Base-by-base conservation (phyloP, 2,797 vertebrate species). In the Sebastolobus alascanus region DNA sequence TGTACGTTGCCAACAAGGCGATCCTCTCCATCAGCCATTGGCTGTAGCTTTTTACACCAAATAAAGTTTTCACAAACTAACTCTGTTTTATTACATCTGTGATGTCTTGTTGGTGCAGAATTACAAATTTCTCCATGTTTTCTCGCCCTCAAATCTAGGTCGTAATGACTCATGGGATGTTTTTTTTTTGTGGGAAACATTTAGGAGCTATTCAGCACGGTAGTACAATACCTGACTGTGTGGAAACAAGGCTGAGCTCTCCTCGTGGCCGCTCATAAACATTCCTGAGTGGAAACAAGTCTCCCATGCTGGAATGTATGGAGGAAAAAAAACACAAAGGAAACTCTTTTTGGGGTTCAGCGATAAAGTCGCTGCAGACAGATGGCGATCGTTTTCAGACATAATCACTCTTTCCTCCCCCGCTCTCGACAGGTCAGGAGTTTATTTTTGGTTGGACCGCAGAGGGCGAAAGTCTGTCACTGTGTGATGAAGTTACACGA, bases 271-370 rank as follows among this genome's bases (percentile, higher is more conserved):
- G 2, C 37, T 35, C 61, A 59, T 75, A 86, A 91, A 90, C 82
- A 85, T 87, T 84, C 82, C 81, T 68, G 33, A 81, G 61, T 60
- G 77, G 61, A 77, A 84, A 75, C 35, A 63, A 50, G 43, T 61
- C 59, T 67, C n/a, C 58, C 4, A 4, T 43, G 54, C n/a, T 46
- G 71, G 79, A 71, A 84, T 73, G 79, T 40, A 63, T 8, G 46
- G 43, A 27, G n/a, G 12, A 59, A 16, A 38, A 25, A 27, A 13
- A 43, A 59, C 33, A 65, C 43, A 72, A 35, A 74, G 79, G 37
- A 72, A 72, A 63, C 54, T 64, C 29, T 68, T 43, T 60, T 69
- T 38, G 54, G 68, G 80, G 75, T 67, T 77, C 65, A 54, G 52
- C 61, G 73, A 70, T 72, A 69, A 80, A 81, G 56, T 81, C 71